A percentile compares a stretch with the other conserved stretches of the same genome.
These are phyloP conservation scores for Neria commutata DNA, from an alignment of 2,888 invertebrate species.

Conservation along the genomic window DNA sequence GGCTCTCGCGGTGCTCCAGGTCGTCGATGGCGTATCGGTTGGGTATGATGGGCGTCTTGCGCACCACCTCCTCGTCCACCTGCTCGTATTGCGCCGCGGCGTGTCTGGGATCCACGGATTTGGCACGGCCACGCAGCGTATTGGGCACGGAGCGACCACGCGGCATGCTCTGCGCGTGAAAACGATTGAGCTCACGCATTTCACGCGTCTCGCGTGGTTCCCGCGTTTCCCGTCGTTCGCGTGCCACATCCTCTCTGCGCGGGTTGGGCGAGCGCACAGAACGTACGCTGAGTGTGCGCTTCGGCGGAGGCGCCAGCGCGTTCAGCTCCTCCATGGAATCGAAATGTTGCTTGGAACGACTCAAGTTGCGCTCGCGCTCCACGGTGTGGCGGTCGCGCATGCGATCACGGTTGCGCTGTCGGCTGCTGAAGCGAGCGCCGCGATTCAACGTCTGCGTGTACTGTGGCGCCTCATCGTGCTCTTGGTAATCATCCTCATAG, in stretches of 20 bases:
- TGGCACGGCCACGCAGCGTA: constrained; percentile 41
- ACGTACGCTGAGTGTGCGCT: constrained; percentile 54
- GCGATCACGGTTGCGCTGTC: constrained; percentile 50
- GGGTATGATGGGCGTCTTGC: constrained; percentile 70
- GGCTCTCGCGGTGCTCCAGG: constrained; percentile 33
- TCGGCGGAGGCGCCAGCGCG: constrained; percentile 41
- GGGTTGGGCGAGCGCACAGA: constrained; percentile 47
- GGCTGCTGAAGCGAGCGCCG: constrained; percentile 50
- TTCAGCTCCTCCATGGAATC: constrained; percentile 52
- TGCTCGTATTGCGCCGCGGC: constrained; percentile 49
- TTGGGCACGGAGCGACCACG: constrained; percentile 46
- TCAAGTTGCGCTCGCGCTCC: constrained; percentile 63
- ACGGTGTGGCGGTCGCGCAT: constrained; percentile 62
- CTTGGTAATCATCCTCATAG: constrained; percentile 43
- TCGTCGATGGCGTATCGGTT: constrained; percentile 73
- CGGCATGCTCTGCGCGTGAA: constrained; percentile 36
- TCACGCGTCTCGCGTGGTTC: constrained; percentile 37
- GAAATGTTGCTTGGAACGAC: constrained; percentile 49
- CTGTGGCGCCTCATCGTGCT: constrained; percentile 33
- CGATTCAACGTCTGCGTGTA: constrained; percentile 48
- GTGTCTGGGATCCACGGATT: constrained; percentile 58
- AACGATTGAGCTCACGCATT: constrained; percentile 47
- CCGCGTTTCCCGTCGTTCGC: constrained; percentile 12
- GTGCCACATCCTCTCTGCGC: constrained; percentile 31
- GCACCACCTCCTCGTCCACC: constrained; percentile 56